Evolutionary conservation across 2,113 vertebrate species (phyloP).

Genomic region (Hepsetus odoe): DNA sequence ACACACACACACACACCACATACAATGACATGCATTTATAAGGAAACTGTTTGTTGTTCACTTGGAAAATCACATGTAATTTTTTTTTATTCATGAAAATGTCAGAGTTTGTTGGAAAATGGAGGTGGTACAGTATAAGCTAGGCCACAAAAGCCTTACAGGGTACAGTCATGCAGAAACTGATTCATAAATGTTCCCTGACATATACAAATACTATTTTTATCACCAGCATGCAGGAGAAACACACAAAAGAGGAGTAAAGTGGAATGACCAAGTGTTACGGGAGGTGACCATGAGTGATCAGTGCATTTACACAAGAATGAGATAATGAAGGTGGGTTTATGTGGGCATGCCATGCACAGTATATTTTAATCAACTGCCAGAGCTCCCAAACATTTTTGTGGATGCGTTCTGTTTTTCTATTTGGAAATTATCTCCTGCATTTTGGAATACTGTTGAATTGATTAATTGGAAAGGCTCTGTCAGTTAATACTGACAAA

Average conservation of each 20-base stretch:
- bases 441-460: slow-evolving; percentile 45
- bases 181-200: too few species aligned
- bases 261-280: slow-evolving; percentile 75
- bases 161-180: slow-evolving; percentile 16
- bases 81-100: slow-evolving; percentile 10
- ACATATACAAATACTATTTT: slow-evolving; percentile 11
- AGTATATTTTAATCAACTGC: slow-evolving; percentile 81
- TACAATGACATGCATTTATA: slow-evolving; percentile 48
- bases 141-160: slow-evolving; percentile 32
- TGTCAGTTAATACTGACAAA: slow-evolving; percentile 85
- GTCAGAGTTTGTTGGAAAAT: slow-evolving; percentile 16
- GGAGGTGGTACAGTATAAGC: background rate
- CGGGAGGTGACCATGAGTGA: slow-evolving; percentile 68
- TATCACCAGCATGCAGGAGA: slow-evolving; percentile 80
- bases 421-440: slow-evolving; percentile 56
- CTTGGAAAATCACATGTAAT: slow-evolving; percentile 26
- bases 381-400: slow-evolving; percentile 76
- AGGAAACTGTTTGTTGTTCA: slow-evolving; percentile 9
- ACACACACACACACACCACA: slow-evolving; percentile 41
- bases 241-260: slow-evolving; percentile 63
- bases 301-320: slow-evolving; percentile 57
- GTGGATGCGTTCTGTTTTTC: slow-evolving; percentile 40
- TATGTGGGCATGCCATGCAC: slow-evolving; percentile 93
- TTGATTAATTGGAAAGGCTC: slow-evolving; percentile 78
- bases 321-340: slow-evolving; percentile 66